Percentiles rank a stretch among this genome's conserved stretches.
Conservation (phyloP, 2,113 vertebrate species). For the Lycaon pictus region DNA sequence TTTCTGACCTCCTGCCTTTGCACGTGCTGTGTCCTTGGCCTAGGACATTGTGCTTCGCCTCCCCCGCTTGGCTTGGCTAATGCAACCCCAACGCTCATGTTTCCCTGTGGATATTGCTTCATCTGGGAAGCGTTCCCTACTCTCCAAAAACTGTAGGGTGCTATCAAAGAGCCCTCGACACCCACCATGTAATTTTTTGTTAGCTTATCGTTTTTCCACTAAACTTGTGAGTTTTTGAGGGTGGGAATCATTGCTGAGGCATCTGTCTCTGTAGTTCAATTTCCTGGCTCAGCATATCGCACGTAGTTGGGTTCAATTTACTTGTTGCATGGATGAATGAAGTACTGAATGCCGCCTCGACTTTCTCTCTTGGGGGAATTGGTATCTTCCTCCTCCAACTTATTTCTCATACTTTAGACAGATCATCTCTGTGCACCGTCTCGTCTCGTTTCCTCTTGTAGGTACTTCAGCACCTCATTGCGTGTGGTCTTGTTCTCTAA, state of each 20-base stretch:
- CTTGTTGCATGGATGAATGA: neutral
- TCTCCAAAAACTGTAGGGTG: neutral
- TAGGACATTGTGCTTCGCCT: neutral
- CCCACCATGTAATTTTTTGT: neutral
- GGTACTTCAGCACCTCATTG: neutral
- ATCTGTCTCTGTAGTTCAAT: neutral
- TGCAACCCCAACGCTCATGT: neutral
- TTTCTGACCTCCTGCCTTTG: neutral
- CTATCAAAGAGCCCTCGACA: neutral
- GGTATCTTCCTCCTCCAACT: neutral
- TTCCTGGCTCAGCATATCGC: neutral
- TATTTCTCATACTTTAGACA: neutral
- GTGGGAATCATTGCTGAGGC: neutral
- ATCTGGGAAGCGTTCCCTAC: neutral
- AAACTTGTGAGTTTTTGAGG: neutral
- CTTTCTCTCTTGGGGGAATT: conserved; percentile 4
- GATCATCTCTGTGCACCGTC: neutral
- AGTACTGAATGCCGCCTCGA: neutral
- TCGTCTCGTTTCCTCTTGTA: neutral
- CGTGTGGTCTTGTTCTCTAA: neutral
- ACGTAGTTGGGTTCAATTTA: neutral
- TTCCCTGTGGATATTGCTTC: neutral
- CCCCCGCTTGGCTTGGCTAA: neutral
- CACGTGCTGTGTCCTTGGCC: neutral
- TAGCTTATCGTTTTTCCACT: neutral